Base-by-base conservation (phyloP, 2,113 vertebrate species). In the Oryzias curvinotus region DNA sequence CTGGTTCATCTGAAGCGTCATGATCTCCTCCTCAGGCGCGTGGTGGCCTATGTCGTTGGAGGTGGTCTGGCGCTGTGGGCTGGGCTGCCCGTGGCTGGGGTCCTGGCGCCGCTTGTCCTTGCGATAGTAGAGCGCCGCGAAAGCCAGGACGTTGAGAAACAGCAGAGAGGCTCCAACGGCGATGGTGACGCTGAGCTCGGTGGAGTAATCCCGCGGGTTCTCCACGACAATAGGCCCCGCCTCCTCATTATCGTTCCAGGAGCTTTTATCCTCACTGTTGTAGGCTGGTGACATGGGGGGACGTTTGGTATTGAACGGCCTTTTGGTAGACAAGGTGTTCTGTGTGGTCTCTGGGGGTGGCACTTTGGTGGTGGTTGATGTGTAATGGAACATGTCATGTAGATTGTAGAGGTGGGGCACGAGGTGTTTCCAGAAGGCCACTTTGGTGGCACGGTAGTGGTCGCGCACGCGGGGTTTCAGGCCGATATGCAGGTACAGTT, bases 321-420 rank as follows among this genome's bases (percentile, higher is more conserved):
- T 92, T 83, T 95, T 96, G 49, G 96, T 98, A 89, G 95, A 94
- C 77, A 97, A 90, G 56, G 95, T 95, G 86, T 96, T 98, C 89
- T 97, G 96, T 0, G 96, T 98, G 73, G 96, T 95, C 78, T 99
- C 96, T 0, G 94, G 95, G 0, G 96, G 96, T 73, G 97, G 96
- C 93, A 98, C 97, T 91, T 96, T 98, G 85, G 95, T 97, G 83
- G 97, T 99, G 63, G 95, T 96, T 74, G 97, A 99, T 21, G 96
- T 98, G 89, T 99, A 99, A 85, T 98, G 96, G 90, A 98, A 98
- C 95, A 99, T 98, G 69, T 98, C 97, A 0, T 99, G 95, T 47
- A 98, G 94, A 89, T 98, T 99, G 88, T 99, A 98, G 55, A 99
- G 88, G 72, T 99, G 96, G 26, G 97, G 97, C 81, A 99, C 97